A percentile compares a stretch with the other conserved stretches of the same genome.
Evolutionary conservation across 2,797 vertebrate genomes (phyloP).

Genomic region (Lepidocolaptes lacrymiger): DNA sequence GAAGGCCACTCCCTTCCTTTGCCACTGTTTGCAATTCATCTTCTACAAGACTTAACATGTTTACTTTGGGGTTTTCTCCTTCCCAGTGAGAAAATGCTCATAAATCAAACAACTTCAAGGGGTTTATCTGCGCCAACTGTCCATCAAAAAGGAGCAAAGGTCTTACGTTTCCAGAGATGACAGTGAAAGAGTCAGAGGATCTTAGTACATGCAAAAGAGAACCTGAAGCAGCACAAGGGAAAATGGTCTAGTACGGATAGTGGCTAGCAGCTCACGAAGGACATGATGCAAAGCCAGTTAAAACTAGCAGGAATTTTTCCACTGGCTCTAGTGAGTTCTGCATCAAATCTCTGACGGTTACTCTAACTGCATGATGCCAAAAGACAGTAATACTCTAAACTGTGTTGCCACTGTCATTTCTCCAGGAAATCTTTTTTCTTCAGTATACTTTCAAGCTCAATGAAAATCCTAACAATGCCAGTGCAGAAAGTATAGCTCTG

Average conservation of each 20-base stretch:
- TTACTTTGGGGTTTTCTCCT: constrained; percentile 27
- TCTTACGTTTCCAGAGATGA: not conserved
- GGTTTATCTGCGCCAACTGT: not conserved
- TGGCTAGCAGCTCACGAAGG: not conserved
- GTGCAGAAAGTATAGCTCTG: not conserved
- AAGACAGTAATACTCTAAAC: not conserved
- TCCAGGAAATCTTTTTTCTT: not conserved
- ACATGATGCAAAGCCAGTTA: not conserved
- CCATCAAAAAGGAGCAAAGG: not conserved
- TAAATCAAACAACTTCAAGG: not conserved
- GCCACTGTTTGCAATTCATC: constrained; percentile 13
- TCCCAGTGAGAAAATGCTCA: not conserved
- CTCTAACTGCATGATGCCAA: not conserved
- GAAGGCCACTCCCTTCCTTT: constrained; percentile 37
- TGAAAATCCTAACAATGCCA: not conserved
- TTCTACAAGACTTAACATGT: constrained; percentile 38
- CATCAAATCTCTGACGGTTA: not conserved
- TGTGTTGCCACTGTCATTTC: not conserved
- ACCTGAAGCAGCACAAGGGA: not conserved
- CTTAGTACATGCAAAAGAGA: not conserved
- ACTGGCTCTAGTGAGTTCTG: not conserved
- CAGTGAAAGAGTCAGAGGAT: not conserved
- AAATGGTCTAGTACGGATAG: not conserved
- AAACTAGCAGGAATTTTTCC: not conserved
- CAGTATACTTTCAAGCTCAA: not conserved